phyloP scores from a whole-genome alignment of 2,113 vertebrate species.

The Ptilorrhoa leucosticta region DNA sequence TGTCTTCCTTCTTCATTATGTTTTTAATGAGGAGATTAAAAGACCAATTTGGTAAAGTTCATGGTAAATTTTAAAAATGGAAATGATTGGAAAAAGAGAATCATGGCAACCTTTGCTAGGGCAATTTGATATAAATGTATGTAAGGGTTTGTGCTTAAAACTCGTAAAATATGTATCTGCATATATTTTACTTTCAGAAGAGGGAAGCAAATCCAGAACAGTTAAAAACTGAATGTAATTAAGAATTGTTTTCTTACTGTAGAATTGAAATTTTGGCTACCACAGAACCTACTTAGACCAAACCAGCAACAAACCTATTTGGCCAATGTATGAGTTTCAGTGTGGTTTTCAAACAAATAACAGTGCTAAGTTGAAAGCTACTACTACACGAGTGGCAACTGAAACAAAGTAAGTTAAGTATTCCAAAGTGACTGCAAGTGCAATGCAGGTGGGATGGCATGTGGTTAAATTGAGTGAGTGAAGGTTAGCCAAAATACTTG shows the following conservation, averaged over 20 bases:
- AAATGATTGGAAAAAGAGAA: neutral
- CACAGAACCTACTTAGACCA: neutral
- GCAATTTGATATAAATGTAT: neutral
- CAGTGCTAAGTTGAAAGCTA: neutral
- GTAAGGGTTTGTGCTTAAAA: neutral
- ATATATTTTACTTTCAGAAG: neutral
- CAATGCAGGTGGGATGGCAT: neutral
- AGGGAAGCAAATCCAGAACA: neutral
- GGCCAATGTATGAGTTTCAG: neutral
- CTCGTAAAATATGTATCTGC: neutral
- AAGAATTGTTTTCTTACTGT: neutral
- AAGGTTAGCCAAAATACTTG: neutral
- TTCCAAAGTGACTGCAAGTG: neutral
- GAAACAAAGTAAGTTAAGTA: neutral
- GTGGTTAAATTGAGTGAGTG: neutral
- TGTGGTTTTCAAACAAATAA: neutral
- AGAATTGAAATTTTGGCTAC: neutral
- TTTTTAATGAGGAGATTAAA: neutral
- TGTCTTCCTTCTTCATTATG: neutral
- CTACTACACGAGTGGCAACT: neutral
- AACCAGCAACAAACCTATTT: neutral
- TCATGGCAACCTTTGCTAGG: neutral
- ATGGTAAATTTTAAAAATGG: neutral
- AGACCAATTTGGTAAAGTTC: neutral
- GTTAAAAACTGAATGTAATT: accelerated